Base-by-base conservation (phyloP, 2,113 vertebrate genomes). In the Zosterops lateralis region DNA sequence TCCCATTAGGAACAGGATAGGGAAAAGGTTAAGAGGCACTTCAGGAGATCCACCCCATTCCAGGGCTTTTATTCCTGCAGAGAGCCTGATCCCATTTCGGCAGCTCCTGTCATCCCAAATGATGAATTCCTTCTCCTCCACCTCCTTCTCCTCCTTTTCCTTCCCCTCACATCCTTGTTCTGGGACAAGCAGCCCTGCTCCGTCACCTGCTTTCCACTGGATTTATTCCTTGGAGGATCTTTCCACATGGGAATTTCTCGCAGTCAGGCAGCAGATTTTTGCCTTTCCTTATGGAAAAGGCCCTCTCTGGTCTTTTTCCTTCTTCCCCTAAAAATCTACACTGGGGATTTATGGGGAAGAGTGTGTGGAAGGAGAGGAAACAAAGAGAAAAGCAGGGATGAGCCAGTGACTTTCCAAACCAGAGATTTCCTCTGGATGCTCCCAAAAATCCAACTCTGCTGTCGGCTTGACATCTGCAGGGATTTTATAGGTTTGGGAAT, bases 21-120 rank as follows among this genome's bases (percentile, higher is more conserved):
- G 47, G 74, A 75, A 68, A 91, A 95, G 89, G 87, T 95, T 92
- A 95, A 93, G 93, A 96, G 93, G 54, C 87, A 89, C 89, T 94
- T 89, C 45, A 91, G 61, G 40, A 76, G 67, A 61, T 32, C 34
- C 58, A 83, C 20, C 42, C 60, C 42, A 36, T 80, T 47, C 58
- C 25, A 1, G 21, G 14, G 11, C 14, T 84, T 85, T 89, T 78
- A 47, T 84, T 83, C 36, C 90, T 51, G 45, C 0, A 0, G 73
- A 48, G 81, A 60, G 8, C 42, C 36, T 4, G 0, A 40, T 47
- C 44, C 48, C 2, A 0, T 50, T 81, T 15, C 12, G 1, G 61
- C 77, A 14, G 78, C 2, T 21, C 81, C 53, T 10, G 7, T 79
- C 91, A 28, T 56, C 61, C 65, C 14, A 11, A 26, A 24, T 89